Base-by-base conservation (phyloP, 2,888 invertebrate genomes). In the Hydriomena furcata region DNA sequence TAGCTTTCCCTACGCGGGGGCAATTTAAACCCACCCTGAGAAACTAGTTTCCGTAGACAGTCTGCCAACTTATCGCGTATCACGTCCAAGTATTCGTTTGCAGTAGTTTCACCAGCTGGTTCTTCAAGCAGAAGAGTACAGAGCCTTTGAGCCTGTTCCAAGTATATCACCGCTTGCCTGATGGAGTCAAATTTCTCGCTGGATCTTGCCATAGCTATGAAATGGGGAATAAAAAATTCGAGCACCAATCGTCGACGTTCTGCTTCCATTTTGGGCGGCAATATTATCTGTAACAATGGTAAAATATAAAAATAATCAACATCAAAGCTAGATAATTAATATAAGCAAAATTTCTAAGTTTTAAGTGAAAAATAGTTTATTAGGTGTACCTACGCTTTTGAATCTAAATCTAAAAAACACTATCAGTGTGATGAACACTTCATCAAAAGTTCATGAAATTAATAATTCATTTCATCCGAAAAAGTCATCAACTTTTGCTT, bases 171-270 rank as follows among this genome's bases (percentile, higher is more conserved):
- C 5, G 94, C 93, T 66, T 94, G 93, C 47, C 91, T 84, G 11
- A 90, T 82, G 0, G 93, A 92, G 7, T 92, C 91, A 54, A 94
- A 93, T 54, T 91, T 91, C 8, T 92, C 91, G 55, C 94, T 93
- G 37, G 91, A 91, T 42, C 92, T 91, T 0, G 94, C 93, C 91
- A 96, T 94, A 41, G 92, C 91, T 24, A 95, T 91, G 63, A 95
- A 94, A 66, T 95, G 95, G 10, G 92, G 87, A 37, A 95, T 92
- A 63, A 96, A 94, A 66, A 94, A 93, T 68, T 93, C 93, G 0
- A 96, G 76, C 1, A 96, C 84, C 44, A 92, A 78, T n/a, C 92
- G 89, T 35, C 93, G 88, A 38, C 94, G 91, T 52, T 92, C 86
- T 1, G 91, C 71, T 45, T 94, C 93, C 73, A 95, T 76, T 68